Evolutionary conservation across 1,140 invertebrate species (phyloP).

Genomic region (Adelges cooleyi): DNA sequence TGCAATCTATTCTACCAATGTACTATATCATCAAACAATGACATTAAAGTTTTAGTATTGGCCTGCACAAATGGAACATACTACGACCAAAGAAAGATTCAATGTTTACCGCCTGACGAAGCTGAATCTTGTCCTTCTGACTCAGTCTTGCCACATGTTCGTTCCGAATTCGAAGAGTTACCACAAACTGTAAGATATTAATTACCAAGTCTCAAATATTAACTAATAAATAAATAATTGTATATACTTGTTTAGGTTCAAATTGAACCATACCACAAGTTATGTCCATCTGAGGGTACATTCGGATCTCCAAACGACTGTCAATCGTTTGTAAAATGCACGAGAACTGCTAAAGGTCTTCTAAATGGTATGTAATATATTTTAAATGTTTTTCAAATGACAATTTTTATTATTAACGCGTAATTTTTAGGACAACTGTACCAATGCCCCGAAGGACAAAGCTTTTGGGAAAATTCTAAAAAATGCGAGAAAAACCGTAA

Average conservation of each 20-base stretch:
- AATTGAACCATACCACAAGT: constrained; percentile 41
- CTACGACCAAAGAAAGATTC: constrained; percentile 57
- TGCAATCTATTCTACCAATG: constrained; percentile 78
- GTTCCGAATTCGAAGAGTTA: background rate
- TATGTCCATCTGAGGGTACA: constrained; percentile 57
- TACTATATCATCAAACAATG: constrained; percentile 49
- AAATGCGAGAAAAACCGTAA: constrained; percentile 53
- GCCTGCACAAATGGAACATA: constrained; percentile 62
- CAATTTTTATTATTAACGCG: background rate
- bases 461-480: constrained; percentile 63
- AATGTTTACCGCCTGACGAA: constrained; percentile 48
- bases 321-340: constrained; percentile 61
- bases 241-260: constrained; percentile 45
- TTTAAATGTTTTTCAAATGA: background rate
- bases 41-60: constrained; percentile 58
- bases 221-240: constrained; percentile 21
- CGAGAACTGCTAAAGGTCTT: constrained; percentile 40
- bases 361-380: constrained; percentile 43
- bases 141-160: background rate
- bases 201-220: background rate
- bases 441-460: constrained; percentile 60
- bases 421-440: constrained; percentile 46
- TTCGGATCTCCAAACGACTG: constrained; percentile 51
- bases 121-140: constrained; percentile 11
- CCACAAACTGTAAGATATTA: constrained; percentile 2